phyloP scores from a whole-genome alignment of 2,113 vertebrate species.

The Vulpes lagopus region DNA sequence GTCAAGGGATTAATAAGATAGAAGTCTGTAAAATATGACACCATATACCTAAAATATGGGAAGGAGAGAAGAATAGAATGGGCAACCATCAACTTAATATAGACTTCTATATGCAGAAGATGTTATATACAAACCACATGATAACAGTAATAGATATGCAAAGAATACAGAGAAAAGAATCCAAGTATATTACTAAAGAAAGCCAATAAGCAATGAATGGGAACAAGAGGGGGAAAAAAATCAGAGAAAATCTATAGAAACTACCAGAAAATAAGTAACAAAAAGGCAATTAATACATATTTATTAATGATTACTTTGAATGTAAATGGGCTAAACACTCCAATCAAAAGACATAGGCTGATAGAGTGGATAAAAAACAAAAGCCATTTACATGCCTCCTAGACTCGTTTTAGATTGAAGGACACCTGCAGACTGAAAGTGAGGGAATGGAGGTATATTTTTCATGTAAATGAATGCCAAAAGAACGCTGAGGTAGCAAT shows the following conservation, averaged over 20 bases:
- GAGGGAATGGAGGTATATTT: neutral
- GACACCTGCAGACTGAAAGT: neutral
- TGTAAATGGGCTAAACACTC: neutral
- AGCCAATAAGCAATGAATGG: neutral
- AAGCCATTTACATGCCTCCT: neutral
- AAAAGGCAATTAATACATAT: neutral
- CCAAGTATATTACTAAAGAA: neutral
- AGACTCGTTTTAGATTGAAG: neutral
- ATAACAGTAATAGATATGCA: neutral
- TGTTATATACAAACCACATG: neutral
- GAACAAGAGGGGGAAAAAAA: neutral
- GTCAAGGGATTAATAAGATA: neutral
- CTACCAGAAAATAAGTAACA: neutral
- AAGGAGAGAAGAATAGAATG: neutral
- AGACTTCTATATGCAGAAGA: neutral
- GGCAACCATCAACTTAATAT: neutral
- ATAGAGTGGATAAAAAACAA: neutral
- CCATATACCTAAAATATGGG: neutral
- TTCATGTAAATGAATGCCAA: neutral
- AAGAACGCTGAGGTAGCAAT: neutral
- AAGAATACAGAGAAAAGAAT: neutral
- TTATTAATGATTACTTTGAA: neutral
- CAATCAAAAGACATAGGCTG: neutral
- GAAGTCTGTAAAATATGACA: neutral
- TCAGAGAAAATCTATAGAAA: neutral